Conservation (phyloP, 2,888 invertebrate species). For the Callyntrura sp. region DNA sequence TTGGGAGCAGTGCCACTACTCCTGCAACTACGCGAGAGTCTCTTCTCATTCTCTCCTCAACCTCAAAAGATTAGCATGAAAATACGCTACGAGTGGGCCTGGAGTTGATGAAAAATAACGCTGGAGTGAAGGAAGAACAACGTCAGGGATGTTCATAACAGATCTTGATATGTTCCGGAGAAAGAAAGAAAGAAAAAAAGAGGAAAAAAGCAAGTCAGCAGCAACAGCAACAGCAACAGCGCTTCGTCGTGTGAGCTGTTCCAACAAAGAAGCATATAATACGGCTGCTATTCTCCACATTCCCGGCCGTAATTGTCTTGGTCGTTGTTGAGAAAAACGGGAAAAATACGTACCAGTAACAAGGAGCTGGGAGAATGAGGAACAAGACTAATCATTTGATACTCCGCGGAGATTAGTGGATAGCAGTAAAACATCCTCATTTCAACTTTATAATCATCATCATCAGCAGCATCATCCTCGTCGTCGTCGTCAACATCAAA, state of each 20-base stretch:
- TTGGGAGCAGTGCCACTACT: slow-evolving; percentile 56
- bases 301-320: not conserved
- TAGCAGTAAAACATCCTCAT: slow-evolving; percentile 66
- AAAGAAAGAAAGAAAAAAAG: not conserved
- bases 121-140: slow-evolving; percentile 24
- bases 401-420: slow-evolving; percentile 70
- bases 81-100: not conserved
- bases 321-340: not conserved
- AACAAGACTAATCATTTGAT: slow-evolving; percentile 75
- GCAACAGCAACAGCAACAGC: no score
- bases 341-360: slow-evolving; percentile 29
- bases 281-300: not conserved
- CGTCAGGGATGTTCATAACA: slow-evolving; percentile 13
- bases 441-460: slow-evolving; percentile 57
- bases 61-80: slow-evolving; percentile 48
- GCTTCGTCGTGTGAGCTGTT: not conserved
- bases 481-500: slow-evolving; percentile 7
- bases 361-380: slow-evolving; percentile 28
- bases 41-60: slow-evolving; percentile 7
- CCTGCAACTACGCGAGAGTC: not conserved
- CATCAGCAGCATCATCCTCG: slow-evolving; percentile 9
- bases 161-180: slow-evolving; percentile 23
- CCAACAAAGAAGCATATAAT: not conserved
- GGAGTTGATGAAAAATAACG: not conserved
- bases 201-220: slow-evolving; percentile 57